Evolutionary conservation across 1,140 invertebrate genomes (phyloP).

Genomic region (Battus philenor): DNA sequence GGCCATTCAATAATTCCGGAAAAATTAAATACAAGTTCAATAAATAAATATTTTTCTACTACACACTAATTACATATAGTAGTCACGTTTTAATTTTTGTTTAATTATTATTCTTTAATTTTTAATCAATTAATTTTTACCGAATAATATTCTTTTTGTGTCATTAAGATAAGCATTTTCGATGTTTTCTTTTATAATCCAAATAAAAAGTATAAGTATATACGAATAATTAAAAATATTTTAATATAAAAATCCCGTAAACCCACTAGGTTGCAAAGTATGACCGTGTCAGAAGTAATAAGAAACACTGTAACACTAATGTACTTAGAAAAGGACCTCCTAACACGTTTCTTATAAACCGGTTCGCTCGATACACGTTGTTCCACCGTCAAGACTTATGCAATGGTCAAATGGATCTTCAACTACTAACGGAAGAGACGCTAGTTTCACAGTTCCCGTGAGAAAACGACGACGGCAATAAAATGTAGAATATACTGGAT

Average conservation of each 20-base stretch:
- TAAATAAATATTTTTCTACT: not conserved
- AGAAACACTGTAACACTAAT: conserved; percentile 29
- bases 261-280: not conserved
- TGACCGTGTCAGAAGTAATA: not conserved
- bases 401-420: conserved; percentile 42
- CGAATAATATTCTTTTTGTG: not conserved
- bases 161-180: not conserved
- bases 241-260: not conserved
- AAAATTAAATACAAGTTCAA: not conserved
- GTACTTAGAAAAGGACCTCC: conserved; percentile 57
- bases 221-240: not conserved
- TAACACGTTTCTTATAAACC: conserved; percentile 71
- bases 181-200: not conserved
- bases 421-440: no score
- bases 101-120: not conserved
- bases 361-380: conserved; percentile 53
- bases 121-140: not conserved
- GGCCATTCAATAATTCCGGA: not conserved
- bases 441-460: no score
- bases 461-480: conserved; percentile 3
- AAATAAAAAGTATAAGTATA: not conserved
- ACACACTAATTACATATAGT: not conserved
- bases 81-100: not conserved
- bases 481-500: not conserved
- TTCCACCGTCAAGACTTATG: conserved; percentile 58